These are phyloP conservation scores for Leptogaster cylindrica DNA, from an alignment of 2,888 invertebrate species.

Conservation along the genomic window DNA sequence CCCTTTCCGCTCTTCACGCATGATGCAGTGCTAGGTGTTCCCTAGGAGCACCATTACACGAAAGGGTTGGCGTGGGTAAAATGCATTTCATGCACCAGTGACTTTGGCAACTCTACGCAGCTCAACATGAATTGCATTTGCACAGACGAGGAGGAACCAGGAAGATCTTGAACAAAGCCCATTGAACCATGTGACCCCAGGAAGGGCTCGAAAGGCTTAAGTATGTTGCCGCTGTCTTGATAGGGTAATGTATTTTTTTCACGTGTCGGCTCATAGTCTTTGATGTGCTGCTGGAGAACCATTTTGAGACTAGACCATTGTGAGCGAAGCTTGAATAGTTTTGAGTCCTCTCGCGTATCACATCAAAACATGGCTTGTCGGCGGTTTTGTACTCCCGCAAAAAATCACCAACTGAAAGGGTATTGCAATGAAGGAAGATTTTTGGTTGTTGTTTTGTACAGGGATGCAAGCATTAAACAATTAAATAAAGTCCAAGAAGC, in stretches of 20 bases:
- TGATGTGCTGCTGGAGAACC: too few relatives aligned
- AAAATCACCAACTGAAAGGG: too few relatives aligned
- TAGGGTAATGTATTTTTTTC: not conserved
- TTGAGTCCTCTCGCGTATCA: too few relatives aligned
- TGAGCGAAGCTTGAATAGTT: too few relatives aligned
- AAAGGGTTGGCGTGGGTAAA: slow-evolving; percentile 19
- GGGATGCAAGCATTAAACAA: too few relatives aligned
- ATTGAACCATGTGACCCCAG: slow-evolving; percentile 5
- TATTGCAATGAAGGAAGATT: too few relatives aligned
- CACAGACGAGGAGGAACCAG: not conserved
- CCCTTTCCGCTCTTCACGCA: slow-evolving; percentile 34
- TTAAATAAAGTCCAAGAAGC: too few relatives aligned
- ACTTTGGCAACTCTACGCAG: not conserved
- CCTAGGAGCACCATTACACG: slow-evolving; percentile 1
- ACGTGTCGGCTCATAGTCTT: not conserved
- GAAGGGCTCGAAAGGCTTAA: not conserved
- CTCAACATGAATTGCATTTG: not conserved
- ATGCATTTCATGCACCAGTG: slow-evolving; percentile 15
- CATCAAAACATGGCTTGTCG: too few relatives aligned
- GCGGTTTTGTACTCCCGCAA: too few relatives aligned
- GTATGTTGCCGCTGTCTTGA: not conserved
- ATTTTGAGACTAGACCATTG: too few relatives aligned
- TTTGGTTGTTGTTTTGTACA: too few relatives aligned
- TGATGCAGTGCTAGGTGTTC: slow-evolving; percentile 7
- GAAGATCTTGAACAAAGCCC: not conserved